A percentile compares a stretch with the other conserved stretches of the same genome.
Conservation (phyloP, 2,797 vertebrate species). For the Onychomys leucogaster region DNA sequence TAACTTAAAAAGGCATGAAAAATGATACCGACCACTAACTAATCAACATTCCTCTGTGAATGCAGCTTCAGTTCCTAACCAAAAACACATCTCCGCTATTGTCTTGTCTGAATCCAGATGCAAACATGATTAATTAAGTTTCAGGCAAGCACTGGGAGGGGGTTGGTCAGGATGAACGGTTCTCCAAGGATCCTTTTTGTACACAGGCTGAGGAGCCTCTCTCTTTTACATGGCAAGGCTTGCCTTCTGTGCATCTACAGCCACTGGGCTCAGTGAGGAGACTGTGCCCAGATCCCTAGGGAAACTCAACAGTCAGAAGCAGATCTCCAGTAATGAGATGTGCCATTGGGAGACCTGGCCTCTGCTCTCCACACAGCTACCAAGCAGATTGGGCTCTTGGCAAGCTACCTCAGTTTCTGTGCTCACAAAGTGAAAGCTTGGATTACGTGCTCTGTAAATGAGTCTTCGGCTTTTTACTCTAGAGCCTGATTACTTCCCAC, state of each 20-base stretch:
- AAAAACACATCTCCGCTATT: constrained; percentile 93
- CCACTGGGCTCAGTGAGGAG: background rate
- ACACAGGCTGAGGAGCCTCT: background rate
- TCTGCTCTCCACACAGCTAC: background rate
- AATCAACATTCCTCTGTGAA: constrained; percentile 92
- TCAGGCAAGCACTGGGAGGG: constrained; percentile 74
- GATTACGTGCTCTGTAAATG: background rate
- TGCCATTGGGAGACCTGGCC: background rate
- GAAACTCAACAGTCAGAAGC: background rate
- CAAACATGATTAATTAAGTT: constrained; percentile 90
- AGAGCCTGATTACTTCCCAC: background rate
- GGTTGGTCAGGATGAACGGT: constrained; percentile 54
- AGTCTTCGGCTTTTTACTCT: background rate
- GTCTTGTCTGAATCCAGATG: constrained; percentile 90
- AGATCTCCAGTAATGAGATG: background rate
- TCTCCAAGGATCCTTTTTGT: constrained; percentile 51
- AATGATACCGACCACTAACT: constrained; percentile 94
- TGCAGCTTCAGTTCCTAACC: constrained; percentile 94
- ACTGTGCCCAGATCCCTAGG: background rate
- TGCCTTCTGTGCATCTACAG: background rate
- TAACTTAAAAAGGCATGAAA: constrained; percentile 96
- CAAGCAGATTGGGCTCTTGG: background rate
- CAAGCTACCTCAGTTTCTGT: background rate
- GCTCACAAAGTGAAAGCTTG: background rate
- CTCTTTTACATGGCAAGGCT: background rate